Conservation (phyloP, 2,113 vertebrate species). For the Pollachius pollachius region DNA sequence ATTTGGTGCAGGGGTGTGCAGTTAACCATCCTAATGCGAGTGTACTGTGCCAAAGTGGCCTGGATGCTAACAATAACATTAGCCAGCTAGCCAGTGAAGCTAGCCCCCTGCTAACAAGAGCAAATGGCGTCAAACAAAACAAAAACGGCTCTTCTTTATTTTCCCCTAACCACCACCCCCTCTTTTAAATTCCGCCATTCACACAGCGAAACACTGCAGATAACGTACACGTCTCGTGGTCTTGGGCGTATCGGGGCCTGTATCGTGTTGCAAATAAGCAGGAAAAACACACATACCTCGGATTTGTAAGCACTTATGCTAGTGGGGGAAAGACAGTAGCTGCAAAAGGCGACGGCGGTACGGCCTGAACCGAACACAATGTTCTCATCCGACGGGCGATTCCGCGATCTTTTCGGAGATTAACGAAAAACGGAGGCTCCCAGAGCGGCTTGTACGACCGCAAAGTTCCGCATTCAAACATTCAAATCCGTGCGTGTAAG, state of each 20-base stretch:
- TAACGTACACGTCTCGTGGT: no score
- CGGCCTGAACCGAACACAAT: conserved; percentile 72
- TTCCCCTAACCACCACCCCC: not conserved
- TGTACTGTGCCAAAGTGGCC: conserved; percentile 21
- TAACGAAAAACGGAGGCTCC: conserved; percentile 15
- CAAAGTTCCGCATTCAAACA: not conserved
- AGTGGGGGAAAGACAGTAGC: conserved; percentile 47
- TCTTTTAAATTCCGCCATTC: no score
- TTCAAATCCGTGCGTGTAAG: conserved; percentile 2
- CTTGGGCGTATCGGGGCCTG: not conserved
- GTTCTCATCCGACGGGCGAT: conserved; percentile 70
- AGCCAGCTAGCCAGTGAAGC: conserved; percentile 50
- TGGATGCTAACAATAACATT: conserved; percentile 70
- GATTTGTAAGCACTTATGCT: conserved; percentile 44
- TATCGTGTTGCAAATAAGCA: conserved; percentile 5
- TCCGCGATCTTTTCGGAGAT: conserved; percentile 28
- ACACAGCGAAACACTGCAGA: no score
- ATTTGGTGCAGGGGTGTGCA: conserved; percentile 32
- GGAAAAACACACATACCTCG: conserved; percentile 56
- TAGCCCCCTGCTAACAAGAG: conserved; percentile 10
- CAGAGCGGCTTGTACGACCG: conserved; percentile 16
- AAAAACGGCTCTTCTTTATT: conserved; percentile 8
- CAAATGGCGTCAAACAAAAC: conserved; percentile 64
- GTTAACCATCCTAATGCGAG: not conserved
- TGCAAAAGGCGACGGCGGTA: conserved; percentile 64